phyloP scores from a whole-genome alignment of 2,888 invertebrate genomes.

The Eupithecia tripunctaria region DNA sequence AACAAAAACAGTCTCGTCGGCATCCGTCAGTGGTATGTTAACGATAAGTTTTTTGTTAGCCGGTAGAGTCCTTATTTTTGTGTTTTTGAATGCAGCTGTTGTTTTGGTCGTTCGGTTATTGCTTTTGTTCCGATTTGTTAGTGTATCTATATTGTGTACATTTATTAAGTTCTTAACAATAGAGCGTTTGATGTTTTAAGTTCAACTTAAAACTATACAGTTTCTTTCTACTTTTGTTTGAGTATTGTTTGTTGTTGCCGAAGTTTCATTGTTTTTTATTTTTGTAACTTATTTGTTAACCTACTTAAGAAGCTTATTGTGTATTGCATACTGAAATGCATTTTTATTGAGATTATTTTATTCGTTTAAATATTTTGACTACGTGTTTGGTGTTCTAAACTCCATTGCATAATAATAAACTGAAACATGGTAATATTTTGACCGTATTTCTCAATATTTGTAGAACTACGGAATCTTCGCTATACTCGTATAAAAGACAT shows the following conservation, averaged over 20 bases:
- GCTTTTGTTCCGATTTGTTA: constrained; percentile 59
- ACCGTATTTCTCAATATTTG: background rate
- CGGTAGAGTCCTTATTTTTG: constrained; percentile 64
- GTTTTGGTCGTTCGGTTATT: constrained; percentile 59
- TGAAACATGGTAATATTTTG: background rate
- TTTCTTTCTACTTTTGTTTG: constrained; percentile 29
- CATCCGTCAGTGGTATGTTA: constrained; percentile 63
- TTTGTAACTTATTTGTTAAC: background rate
- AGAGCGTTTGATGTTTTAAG: constrained; percentile 50
- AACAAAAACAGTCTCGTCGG: constrained; percentile 52
- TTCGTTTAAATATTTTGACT: background rate
- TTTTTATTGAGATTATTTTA: background rate
- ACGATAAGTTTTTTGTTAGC: constrained; percentile 66
- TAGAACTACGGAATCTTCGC: background rate
- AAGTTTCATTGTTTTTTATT: constrained; percentile 16
- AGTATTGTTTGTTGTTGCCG: constrained; percentile 17
- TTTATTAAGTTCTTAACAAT: constrained; percentile 57
- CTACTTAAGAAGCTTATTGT: background rate
- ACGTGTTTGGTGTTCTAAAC: background rate
- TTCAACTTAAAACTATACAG: constrained; percentile 26
- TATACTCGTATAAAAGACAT: constrained; percentile 57
- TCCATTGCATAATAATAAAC: background rate
- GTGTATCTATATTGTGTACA: constrained; percentile 54
- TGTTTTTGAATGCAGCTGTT: constrained; percentile 71
- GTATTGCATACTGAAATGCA: background rate